Conservation (phyloP, 2,113 vertebrate species). For the Poeciliopsis prolifica region DNA sequence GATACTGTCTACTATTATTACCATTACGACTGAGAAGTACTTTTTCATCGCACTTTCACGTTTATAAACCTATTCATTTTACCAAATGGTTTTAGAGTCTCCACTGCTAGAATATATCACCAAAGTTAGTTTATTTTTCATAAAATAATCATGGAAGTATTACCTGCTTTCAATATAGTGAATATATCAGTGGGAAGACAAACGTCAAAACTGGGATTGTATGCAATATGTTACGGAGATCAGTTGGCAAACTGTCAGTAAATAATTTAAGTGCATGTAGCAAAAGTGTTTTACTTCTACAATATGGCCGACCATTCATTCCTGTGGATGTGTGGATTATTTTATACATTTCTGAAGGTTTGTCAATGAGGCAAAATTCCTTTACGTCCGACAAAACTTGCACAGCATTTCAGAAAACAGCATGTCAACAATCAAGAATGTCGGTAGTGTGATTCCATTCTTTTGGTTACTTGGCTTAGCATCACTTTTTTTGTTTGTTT, state of each 20-base stretch:
- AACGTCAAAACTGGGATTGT: not conserved
- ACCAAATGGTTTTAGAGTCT: constrained; percentile 45
- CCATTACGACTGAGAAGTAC: constrained; percentile 59
- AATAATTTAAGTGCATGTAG: too few relatives aligned
- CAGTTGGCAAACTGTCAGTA: too few relatives aligned
- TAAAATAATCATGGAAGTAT: not conserved
- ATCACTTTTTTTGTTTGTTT: constrained; percentile 19
- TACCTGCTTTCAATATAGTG: not conserved
- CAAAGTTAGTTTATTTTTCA: constrained; percentile 14
- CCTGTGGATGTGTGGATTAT: too few relatives aligned
- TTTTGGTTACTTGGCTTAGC: too few relatives aligned
- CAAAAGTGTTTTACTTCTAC: too few relatives aligned
- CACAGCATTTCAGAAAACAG: too few relatives aligned
- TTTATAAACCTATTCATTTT: constrained; percentile 51
- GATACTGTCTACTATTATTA: constrained; percentile 59
- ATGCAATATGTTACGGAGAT: not conserved
- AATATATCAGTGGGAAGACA: not conserved
- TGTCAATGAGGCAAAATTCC: too few relatives aligned
- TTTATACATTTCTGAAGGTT: too few relatives aligned
- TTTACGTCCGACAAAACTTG: too few relatives aligned
- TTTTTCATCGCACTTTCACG: constrained; percentile 56
- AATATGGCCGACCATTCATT: too few relatives aligned
- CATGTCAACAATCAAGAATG: not conserved
- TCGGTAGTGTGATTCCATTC: not conserved
- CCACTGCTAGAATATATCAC: constrained; percentile 36